Evolutionary conservation across 2,888 invertebrate genomes (phyloP).

Genomic region (Halocaridina rubra): DNA sequence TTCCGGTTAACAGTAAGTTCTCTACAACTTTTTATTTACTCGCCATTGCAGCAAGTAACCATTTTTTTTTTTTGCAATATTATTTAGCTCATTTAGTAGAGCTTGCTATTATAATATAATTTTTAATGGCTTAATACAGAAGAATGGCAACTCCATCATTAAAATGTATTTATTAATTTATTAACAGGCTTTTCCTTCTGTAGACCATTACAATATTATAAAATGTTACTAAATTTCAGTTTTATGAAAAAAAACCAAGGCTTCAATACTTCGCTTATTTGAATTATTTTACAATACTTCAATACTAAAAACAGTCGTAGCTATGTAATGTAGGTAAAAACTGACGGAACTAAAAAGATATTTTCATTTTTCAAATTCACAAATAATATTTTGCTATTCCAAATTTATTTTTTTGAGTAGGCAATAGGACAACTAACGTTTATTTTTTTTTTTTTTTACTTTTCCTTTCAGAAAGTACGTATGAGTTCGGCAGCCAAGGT

Average conservation of each 20-base stretch:
- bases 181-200: neutral
- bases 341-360: neutral
- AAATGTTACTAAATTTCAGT: too few relatives aligned
- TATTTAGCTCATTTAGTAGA: too few relatives aligned
- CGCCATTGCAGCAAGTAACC: neutral
- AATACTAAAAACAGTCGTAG: neutral
- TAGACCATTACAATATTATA: neutral
- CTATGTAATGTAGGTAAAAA: neutral
- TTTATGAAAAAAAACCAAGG: too few relatives aligned
- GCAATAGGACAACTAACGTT: neutral
- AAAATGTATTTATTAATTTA: neutral
- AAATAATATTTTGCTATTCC: neutral
- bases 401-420: neutral
- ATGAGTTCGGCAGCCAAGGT: constrained; percentile 3
- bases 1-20: too few relatives aligned
- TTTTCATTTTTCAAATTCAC: neutral
- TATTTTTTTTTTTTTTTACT: constrained; percentile 1
- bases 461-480: constrained; percentile 51
- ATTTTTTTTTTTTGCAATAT: too few relatives aligned
- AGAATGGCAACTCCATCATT: too few relatives aligned
- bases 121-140: neutral
- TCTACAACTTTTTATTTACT: too few relatives aligned
- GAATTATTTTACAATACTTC: neutral
- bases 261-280: too few relatives aligned
- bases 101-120: neutral